phyloP scores from a whole-genome alignment of 2,888 invertebrate species.

The Anthrax anthrax region DNA sequence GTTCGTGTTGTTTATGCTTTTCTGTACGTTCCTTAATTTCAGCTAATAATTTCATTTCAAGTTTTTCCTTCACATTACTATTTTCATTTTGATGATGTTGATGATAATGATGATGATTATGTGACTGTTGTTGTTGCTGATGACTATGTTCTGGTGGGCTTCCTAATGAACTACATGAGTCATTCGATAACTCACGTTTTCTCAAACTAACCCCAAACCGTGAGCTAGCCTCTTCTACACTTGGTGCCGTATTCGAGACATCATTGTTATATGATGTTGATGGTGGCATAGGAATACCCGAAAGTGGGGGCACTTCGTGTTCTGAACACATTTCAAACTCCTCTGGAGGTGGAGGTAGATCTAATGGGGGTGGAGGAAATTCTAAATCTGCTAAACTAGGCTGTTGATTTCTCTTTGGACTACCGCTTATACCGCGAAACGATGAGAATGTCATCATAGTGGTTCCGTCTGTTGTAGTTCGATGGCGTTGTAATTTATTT shows the following conservation, averaged over 20 bases:
- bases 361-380: slow-evolving; percentile 74
- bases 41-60: slow-evolving; percentile 63
- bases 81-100: slow-evolving; percentile 22
- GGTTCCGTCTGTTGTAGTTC: slow-evolving; percentile 39
- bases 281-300: slow-evolving; percentile 19
- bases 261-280: slow-evolving; percentile 33
- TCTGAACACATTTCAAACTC: slow-evolving; percentile 36
- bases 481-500: slow-evolving; percentile 40
- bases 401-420: slow-evolving; percentile 54
- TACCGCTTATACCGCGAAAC: slow-evolving; percentile 47
- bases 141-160: slow-evolving; percentile 33
- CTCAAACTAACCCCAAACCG: slow-evolving; percentile 55
- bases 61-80: slow-evolving; percentile 58
- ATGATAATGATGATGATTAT: slow-evolving; percentile 17
- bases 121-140: slow-evolving; percentile 11
- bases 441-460: slow-evolving; percentile 36
- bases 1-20: slow-evolving; percentile 45
- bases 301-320: slow-evolving; percentile 16
- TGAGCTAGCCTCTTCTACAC: slow-evolving; percentile 56
- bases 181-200: slow-evolving; percentile 47
- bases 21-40: slow-evolving; percentile 71
- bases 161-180: slow-evolving; percentile 40
- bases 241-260: slow-evolving; percentile 48
- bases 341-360: slow-evolving; percentile 64
- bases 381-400: slow-evolving; percentile 70